Evolutionary conservation across 2,113 vertebrate species (phyloP).

Genomic region (Podarcis raffonei): DNA sequence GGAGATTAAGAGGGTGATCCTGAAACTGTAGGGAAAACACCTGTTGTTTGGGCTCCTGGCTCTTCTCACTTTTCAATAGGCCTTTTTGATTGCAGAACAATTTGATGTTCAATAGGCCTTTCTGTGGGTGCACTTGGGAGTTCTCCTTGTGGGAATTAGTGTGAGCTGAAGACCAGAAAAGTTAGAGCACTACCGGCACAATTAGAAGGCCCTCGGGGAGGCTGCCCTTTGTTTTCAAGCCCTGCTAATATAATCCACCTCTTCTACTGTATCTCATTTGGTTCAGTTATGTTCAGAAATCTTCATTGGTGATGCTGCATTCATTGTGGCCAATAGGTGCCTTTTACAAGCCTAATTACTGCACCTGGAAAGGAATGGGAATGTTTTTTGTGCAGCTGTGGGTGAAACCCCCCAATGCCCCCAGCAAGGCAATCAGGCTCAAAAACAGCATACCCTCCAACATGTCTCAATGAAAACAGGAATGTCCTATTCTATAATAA

Average conservation of each 20-base stretch:
- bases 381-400: no score
- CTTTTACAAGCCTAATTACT: no score
- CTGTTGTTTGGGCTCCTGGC: conserved; percentile 54
- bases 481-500: no score
- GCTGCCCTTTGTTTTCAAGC: not conserved
- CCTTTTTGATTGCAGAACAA: conserved; percentile 5
- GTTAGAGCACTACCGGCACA: not conserved
- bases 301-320: not conserved
- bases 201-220: conserved; percentile 12
- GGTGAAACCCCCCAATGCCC: no score
- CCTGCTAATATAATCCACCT: not conserved
- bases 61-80: conserved; percentile 49
- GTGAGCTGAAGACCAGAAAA: accelerated
- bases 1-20: conserved; percentile 65
- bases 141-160: not conserved
- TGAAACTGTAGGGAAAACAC: conserved; percentile 57
- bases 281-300: not conserved
- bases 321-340: not conserved
- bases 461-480: no score
- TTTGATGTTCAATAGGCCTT: not conserved
- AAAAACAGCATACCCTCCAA: no score
- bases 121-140: not conserved
- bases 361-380: no score
- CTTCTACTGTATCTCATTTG: not conserved
- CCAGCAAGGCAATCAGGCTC: no score